Base-by-base conservation (phyloP, 2,888 invertebrate species). In the Aleiodes testaceus region DNA sequence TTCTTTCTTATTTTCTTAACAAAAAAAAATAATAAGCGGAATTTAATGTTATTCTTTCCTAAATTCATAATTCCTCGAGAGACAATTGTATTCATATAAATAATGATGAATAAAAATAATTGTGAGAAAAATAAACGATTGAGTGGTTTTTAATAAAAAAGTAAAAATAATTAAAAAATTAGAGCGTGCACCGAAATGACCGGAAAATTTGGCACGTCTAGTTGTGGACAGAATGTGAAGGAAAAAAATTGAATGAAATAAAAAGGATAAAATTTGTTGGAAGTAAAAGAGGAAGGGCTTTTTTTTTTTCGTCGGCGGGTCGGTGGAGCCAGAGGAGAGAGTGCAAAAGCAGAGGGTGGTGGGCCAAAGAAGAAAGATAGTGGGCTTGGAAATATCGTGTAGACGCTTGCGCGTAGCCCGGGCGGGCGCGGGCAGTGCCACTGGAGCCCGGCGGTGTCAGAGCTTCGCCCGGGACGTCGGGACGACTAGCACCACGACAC, bases 371-470 rank as follows among this genome's bases (percentile, higher is more conserved):
- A 44, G 61, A 30, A 42, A 53, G 74, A 70, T 70, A 75, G 75
- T 74, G 76, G 65, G 78, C 80, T 79, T 81, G 83, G 78, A 82
- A 82, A 83, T 82, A 78, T 80, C 79, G 79, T 81, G 79, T 80
- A 72, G 78, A 84, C 86, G 86, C 86, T 82, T 87, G 86, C 86
- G 86, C 85, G 85, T 83, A 84, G 85, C 86, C 86, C 87, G 86
- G 87, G 84, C 86, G 85, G 85, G 84, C 85, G 85, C 85, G 85
- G 85, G 84, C 83, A 85, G 86, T 85, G 84, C 85, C 83, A 84
- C 82, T 80, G 85, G 84, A 85, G 85, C 86, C 86, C 84, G 85
- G 86, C 86, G 85, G 85, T 87, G 83, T 73, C 77, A 86, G 86
- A 87, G 87, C 87, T 87, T 86, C 87, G 87, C 86, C 87, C 87